phyloP scores from a whole-genome alignment of 2,888 invertebrate genomes.

The Phengaris alcon region DNA sequence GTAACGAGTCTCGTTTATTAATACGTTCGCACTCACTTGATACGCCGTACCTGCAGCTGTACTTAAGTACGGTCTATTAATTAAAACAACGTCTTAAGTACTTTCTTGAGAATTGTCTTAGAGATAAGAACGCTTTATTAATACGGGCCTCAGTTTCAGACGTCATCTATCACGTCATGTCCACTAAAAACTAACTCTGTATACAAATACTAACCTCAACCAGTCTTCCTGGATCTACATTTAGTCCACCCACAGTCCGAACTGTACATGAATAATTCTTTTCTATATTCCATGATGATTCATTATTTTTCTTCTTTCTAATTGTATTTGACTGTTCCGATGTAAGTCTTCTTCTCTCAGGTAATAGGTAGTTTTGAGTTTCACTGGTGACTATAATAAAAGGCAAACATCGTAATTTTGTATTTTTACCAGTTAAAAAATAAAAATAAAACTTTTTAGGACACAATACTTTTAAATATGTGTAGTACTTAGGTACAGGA shows the following conservation, averaged over 20 bases:
- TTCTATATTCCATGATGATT: conserved; percentile 85
- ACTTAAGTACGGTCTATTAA: no score
- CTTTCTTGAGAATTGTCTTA: no score
- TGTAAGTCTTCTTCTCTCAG: conserved; percentile 79
- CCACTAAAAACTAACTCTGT: background rate
- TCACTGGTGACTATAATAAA: conserved; percentile 52
- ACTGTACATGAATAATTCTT: conserved; percentile 84
- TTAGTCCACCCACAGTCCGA: conserved; percentile 86
- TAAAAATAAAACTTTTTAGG: no score
- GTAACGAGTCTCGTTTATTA: no score
- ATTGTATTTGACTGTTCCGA: conserved; percentile 80
- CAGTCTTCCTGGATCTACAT: conserved; percentile 85
- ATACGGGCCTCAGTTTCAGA: no score
- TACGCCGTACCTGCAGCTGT: no score
- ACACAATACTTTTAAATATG: no score
- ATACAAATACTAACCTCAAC: conserved; percentile 78
- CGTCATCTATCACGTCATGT: background rate
- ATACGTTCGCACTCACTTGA: no score
- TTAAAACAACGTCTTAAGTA: no score
- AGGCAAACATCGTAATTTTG: background rate
- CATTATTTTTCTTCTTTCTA: conserved; percentile 83
- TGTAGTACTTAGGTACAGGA: background rate
- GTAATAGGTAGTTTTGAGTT: conserved; percentile 62
- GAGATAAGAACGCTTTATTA: no score
- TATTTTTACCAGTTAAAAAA: background rate